Evolutionary conservation across 2,797 vertebrate species (phyloP).

Genomic region (Acestrorhynchus altus): DNA sequence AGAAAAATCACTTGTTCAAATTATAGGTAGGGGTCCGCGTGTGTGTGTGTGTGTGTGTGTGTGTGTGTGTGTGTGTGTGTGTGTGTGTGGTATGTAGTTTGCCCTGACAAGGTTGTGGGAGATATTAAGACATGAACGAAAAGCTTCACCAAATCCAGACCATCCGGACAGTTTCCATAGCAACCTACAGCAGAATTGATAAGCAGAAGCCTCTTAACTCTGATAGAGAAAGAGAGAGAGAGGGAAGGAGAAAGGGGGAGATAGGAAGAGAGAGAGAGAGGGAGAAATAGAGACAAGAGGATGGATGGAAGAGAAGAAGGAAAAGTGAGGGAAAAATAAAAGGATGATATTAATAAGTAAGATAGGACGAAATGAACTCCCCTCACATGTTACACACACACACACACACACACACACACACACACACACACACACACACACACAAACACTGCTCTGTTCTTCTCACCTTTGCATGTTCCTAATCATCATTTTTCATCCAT

Average conservation of each 20-base stretch:
- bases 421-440: too few species aligned
- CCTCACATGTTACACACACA: constrained; percentile 27
- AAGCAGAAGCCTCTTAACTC: constrained; percentile 73
- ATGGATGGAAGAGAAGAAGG: constrained; percentile 37
- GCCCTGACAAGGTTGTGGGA: constrained; percentile 67
- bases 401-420: too few species aligned
- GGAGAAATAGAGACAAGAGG: too few species aligned
- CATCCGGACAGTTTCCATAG: constrained; percentile 73
- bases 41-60: constrained; percentile 32
- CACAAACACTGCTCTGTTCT: constrained; percentile 27
- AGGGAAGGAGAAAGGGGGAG: constrained; percentile 14
- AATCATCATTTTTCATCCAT: background rate
- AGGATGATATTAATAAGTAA: constrained; percentile 59
- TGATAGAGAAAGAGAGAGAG: constrained; percentile 53
- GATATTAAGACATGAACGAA: constrained; percentile 68
- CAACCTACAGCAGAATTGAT: constrained; percentile 74
- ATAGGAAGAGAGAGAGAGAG: constrained; percentile 47
- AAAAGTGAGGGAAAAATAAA: constrained; percentile 59
- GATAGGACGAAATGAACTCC: constrained; percentile 29
- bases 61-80: constrained; percentile 32
- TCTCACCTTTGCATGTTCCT: constrained; percentile 44
- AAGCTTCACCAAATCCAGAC: constrained; percentile 55
- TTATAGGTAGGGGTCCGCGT: too few species aligned
- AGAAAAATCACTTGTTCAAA: constrained; percentile 54
- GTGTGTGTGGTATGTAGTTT: constrained; percentile 56